Evolutionary conservation across 2,888 invertebrate species (phyloP).

Genomic region (Geotrupes spiniger): DNA sequence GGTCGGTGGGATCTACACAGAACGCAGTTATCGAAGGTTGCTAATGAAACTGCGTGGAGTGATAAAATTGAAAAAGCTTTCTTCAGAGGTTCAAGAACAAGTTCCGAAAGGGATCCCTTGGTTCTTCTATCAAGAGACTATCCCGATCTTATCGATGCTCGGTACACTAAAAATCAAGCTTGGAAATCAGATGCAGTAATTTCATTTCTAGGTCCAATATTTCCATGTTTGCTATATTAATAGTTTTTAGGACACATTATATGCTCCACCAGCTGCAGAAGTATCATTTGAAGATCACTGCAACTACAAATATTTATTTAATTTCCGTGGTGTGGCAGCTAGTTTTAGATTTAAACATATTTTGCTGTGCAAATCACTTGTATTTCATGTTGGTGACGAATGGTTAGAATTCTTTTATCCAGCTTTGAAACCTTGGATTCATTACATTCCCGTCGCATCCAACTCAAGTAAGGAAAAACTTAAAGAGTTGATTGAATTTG

Average conservation of each 20-base stretch:
- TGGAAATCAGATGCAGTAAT: slow-evolving; percentile 88
- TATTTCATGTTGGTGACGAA: slow-evolving; percentile 91
- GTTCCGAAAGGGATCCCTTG: slow-evolving; percentile 83
- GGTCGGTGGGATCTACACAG: slow-evolving; percentile 91
- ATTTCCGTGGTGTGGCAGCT: slow-evolving; percentile 95
- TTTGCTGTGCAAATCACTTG: slow-evolving; percentile 86
- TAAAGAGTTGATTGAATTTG: slow-evolving; percentile 71
- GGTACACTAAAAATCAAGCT: slow-evolving; percentile 97
- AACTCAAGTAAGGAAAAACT: slow-evolving; percentile 67
- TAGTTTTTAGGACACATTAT: slow-evolving; percentile 73
- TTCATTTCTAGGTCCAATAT: too few relatives aligned
- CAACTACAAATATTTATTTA: slow-evolving; percentile 89
- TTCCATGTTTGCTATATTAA: too few relatives aligned
- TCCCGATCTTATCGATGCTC: slow-evolving; percentile 82
- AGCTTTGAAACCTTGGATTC: slow-evolving; percentile 89
- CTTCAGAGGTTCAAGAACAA: slow-evolving; percentile 94
- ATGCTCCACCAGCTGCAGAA: slow-evolving; percentile 79
- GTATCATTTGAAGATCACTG: slow-evolving; percentile 90
- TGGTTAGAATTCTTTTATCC: slow-evolving; percentile 96
- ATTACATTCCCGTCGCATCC: slow-evolving; percentile 81
- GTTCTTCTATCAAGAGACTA: slow-evolving; percentile 73
- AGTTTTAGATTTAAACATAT: slow-evolving; percentile 96
- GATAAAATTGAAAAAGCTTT: slow-evolving; percentile 71
- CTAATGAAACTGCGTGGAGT: slow-evolving; percentile 74
- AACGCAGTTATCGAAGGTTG: slow-evolving; percentile 51